Percentiles rank a stretch among this genome's conserved stretches.
Evolutionary conservation across 2,113 vertebrate species (phyloP).

Genomic region (Gobio gobio): DNA sequence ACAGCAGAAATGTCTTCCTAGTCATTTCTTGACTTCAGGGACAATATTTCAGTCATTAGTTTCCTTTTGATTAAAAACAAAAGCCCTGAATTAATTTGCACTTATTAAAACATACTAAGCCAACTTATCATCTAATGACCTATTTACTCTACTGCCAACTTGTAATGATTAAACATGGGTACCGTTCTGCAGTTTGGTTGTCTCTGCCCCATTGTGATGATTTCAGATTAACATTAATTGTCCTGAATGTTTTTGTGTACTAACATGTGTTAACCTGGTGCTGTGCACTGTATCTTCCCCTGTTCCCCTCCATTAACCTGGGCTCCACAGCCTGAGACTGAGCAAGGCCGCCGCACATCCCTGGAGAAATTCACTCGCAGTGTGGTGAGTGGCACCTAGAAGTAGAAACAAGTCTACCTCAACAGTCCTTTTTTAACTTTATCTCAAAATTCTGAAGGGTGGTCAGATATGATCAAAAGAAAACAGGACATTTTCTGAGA

Average conservation of each 20-base stretch:
- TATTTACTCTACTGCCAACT: background rate
- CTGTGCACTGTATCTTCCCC: constrained; percentile 27
- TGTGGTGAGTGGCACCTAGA: constrained; percentile 83
- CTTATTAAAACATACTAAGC: constrained; percentile 4
- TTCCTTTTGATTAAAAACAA: background rate
- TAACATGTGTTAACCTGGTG: background rate
- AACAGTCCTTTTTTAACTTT: background rate
- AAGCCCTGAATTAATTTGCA: background rate
- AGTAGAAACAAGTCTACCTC: background rate
- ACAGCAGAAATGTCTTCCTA: too few species aligned
- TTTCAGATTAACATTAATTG: background rate
- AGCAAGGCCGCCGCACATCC: constrained; percentile 97
- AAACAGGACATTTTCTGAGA: background rate
- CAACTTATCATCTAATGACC: background rate
- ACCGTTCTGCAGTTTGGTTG: background rate
- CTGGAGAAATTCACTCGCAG: constrained; percentile 99
- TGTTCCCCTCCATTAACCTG: constrained; percentile 59
- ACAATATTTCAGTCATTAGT: background rate
- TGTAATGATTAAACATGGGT: background rate
- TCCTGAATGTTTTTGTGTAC: background rate
- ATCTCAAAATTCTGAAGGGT: background rate
- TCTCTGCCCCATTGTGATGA: background rate
- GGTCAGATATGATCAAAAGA: background rate
- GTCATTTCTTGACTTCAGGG: too few species aligned
- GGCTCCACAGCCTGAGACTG: constrained; percentile 87